These are phyloP conservation scores for Calcarius lapponicus DNA, from an alignment of 2,797 vertebrate genomes.

Conservation along the genomic window DNA sequence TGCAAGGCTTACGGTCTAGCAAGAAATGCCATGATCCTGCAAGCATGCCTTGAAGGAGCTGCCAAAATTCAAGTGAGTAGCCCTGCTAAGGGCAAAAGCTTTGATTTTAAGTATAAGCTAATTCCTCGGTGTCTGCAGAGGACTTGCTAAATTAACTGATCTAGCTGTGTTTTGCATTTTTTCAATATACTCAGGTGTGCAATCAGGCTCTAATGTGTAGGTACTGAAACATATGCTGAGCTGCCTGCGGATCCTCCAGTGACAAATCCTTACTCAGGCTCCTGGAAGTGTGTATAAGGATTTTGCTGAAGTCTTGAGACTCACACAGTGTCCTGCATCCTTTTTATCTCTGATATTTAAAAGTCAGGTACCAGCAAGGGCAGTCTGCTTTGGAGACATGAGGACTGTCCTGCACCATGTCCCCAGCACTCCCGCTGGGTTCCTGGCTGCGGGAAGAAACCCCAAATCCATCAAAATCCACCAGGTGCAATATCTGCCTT, in stretches of 20 bases:
- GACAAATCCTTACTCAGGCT: background rate
- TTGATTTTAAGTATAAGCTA: background rate
- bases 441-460: background rate
- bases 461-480: background rate
- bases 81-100: background rate
- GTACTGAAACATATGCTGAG: background rate
- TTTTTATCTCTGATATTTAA: background rate
- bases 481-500: background rate
- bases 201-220: background rate
- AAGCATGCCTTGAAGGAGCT: background rate
- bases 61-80: conserved; percentile 44
- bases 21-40: conserved; percentile 40
- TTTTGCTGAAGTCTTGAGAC: background rate
- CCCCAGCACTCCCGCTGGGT: background rate
- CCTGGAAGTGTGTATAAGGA: background rate
- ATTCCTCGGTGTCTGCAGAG: background rate
- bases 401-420: background rate
- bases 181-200: background rate
- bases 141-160: background rate
- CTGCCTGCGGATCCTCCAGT: background rate
- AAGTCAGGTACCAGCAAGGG: background rate
- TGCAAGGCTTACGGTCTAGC: background rate
- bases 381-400: background rate
- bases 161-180: background rate
- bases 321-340: background rate